These are phyloP conservation scores for Hystrix cristata DNA, from an alignment of 2,113 vertebrate species.

Conservation along the genomic window DNA sequence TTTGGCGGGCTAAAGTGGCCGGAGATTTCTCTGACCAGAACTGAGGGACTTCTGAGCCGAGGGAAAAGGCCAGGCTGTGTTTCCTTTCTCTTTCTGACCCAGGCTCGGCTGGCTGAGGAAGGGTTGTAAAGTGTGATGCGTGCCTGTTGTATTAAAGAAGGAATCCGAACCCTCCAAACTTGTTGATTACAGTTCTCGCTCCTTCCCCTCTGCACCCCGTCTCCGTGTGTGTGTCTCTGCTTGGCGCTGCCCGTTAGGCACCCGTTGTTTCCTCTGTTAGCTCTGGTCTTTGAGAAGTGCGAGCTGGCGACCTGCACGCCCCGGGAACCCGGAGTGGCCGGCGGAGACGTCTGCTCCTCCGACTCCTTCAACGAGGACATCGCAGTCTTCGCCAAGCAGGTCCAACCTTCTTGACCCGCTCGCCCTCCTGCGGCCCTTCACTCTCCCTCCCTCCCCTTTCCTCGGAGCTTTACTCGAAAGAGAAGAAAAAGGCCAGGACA, in stretches of 20 bases:
- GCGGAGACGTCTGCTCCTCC: constrained; percentile 97
- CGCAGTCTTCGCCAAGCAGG: constrained; percentile 97
- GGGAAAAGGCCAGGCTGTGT: constrained; percentile 57
- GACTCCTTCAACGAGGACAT: constrained; percentile 99
- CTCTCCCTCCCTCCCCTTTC: constrained; percentile 57
- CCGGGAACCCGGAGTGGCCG: constrained; percentile 96
- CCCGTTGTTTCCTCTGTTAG: constrained; percentile 99
- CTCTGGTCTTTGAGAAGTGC: constrained; percentile 99
- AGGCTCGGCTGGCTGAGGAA: constrained; percentile 66
- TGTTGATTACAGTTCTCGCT: constrained; percentile 88
- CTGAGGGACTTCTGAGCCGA: constrained; percentile 47
- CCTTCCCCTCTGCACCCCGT: constrained; percentile 84
- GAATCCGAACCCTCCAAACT: constrained; percentile 84
- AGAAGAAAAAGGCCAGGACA: constrained; percentile 76
- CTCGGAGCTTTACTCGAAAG: constrained; percentile 73
- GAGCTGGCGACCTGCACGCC: constrained; percentile 99
- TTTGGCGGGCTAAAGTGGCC: constrained; percentile 52
- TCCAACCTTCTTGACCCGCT: constrained; percentile 79
- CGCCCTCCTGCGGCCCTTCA: constrained; percentile 50
- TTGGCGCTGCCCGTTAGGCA: constrained; percentile 94
- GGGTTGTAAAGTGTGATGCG: constrained; percentile 76
- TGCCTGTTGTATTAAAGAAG: constrained; percentile 79
- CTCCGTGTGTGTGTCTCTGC: constrained; percentile 87
- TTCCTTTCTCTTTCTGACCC: constrained; percentile 80
- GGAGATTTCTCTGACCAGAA: constrained; percentile 32